Conservation (phyloP, 1,140 invertebrate genomes). For the Calliphora vicina region DNA sequence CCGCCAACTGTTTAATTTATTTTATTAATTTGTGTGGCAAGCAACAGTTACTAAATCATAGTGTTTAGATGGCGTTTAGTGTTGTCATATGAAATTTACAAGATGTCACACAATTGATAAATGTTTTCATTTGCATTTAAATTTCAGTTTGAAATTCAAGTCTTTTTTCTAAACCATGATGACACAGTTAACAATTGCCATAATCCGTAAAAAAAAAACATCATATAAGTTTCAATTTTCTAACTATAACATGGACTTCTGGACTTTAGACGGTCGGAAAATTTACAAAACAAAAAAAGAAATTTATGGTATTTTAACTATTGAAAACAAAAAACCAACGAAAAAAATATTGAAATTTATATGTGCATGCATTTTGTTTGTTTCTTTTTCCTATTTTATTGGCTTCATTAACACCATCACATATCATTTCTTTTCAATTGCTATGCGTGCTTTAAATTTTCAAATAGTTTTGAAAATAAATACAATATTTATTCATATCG, state of each 20-base stretch:
- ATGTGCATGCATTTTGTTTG: neutral
- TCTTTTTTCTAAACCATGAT: neutral
- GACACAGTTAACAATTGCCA: slow-evolving; percentile 1
- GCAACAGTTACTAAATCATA: neutral
- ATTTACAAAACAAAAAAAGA: neutral
- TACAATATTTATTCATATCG: neutral
- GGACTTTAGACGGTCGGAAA: neutral
- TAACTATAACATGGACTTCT: neutral
- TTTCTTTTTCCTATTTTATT: neutral
- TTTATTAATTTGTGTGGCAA: no score
- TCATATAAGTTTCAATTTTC: neutral
- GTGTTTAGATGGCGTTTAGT: neutral
- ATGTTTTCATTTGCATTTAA: no score
- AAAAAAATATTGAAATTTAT: neutral
- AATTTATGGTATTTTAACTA: slow-evolving; percentile 5
- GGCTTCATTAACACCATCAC: slow-evolving; percentile 7
- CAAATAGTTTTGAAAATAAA: slow-evolving; percentile 2
- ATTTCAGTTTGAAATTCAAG: neutral
- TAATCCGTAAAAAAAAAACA: no score
- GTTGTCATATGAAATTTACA: neutral
- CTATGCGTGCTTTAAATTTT: slow-evolving; percentile 17
- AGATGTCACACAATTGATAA: neutral
- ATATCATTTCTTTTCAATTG: slow-evolving; percentile 19
- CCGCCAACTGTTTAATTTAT: neutral
- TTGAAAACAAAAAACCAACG: neutral